These are phyloP conservation scores for Phocoena sinus DNA, from an alignment of 2,113 vertebrate species.

Conservation along the genomic window DNA sequence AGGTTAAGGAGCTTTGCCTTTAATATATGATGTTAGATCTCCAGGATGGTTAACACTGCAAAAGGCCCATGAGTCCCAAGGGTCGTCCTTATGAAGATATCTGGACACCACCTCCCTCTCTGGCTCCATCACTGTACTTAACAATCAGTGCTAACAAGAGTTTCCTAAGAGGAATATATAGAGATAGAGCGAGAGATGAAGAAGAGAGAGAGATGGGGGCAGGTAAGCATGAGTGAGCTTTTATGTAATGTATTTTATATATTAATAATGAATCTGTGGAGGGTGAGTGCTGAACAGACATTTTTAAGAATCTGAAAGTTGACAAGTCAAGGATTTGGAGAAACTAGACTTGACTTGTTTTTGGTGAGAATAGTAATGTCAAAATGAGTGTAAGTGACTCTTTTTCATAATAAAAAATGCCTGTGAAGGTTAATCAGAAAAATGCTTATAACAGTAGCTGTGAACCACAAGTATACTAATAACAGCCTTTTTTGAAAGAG, in stretches of 20 bases:
- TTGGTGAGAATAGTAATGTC: constrained; percentile 15
- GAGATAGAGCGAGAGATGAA: background rate
- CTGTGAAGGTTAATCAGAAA: constrained; percentile 24
- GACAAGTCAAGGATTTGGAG: constrained; percentile 44
- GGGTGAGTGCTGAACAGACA: background rate
- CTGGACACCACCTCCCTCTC: background rate
- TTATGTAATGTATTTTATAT: constrained; percentile 22
- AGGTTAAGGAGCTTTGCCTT: constrained; percentile 23
- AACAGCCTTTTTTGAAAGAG: constrained; percentile 21
- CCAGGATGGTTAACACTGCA: background rate
- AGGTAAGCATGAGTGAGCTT: background rate
- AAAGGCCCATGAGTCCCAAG: background rate
- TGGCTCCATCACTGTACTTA: constrained; percentile 5
- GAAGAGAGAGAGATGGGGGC: background rate
- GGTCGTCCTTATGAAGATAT: constrained; percentile 4
- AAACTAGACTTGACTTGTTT: constrained; percentile 34
- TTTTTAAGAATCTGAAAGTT: constrained; percentile 38
- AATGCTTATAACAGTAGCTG: constrained; percentile 15
- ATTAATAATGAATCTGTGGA: constrained; percentile 8
- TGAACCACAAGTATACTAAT: constrained; percentile 2
- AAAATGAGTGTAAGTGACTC: constrained; percentile 12
- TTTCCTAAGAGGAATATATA: constrained; percentile 12
- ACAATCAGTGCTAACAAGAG: background rate
- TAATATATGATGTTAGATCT: constrained; percentile 1
- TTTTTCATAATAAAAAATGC: constrained; percentile 49